Percentiles rank a stretch among this genome's conserved stretches.
Conservation (phyloP, 2,113 vertebrate genomes). For the Leucoraja erinaceus region DNA sequence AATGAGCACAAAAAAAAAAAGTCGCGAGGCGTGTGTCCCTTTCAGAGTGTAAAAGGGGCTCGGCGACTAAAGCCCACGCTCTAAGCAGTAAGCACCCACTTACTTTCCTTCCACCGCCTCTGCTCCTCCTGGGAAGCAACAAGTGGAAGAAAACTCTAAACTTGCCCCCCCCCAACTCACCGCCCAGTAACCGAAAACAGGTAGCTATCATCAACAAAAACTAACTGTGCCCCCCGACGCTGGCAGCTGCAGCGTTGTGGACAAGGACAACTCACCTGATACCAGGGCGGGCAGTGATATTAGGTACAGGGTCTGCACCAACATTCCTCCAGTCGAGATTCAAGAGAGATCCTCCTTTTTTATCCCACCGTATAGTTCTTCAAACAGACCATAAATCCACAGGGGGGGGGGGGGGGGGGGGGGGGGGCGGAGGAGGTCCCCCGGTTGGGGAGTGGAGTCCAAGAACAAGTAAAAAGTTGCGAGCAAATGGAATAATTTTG, state of each 20-base stretch:
- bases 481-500: neutral
- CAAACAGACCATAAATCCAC: neutral
- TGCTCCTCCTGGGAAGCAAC: neutral
- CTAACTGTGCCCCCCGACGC: neutral
- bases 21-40: no score
- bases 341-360: neutral
- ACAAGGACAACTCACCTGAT: neutral
- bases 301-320: neutral
- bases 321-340: neutral
- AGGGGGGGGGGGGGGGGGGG: neutral
- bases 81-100: no score
- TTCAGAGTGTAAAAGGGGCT: neutral
- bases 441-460: no score
- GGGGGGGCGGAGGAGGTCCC: neutral
- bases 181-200: neutral
- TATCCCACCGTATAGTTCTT: neutral
- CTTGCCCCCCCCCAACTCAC: neutral
- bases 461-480: neutral
- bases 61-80: no score
- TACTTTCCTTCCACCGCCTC: neutral
- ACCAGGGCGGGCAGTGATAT: neutral
- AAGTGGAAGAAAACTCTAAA: neutral
- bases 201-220: neutral
- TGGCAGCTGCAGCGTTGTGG: neutral
- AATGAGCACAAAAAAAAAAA: no score